Conservation (phyloP, 2,113 vertebrate species). For the Bos taurus region DNA sequence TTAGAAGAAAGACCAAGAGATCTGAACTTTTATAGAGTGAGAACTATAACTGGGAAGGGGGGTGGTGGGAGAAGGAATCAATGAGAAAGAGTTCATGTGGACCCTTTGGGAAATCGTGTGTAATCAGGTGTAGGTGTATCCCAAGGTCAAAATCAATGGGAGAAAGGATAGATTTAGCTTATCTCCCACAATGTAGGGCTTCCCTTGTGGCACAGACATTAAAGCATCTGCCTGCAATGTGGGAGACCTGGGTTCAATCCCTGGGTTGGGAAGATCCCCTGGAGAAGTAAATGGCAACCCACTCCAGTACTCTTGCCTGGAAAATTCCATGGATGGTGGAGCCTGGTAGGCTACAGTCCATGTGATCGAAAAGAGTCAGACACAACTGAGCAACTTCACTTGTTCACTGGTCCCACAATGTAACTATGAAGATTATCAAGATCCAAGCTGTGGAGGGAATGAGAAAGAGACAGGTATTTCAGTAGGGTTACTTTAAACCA, state of each 20-base stretch:
- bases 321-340: background rate
- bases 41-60: background rate
- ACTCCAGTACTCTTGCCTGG: background rate
- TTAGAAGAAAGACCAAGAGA: background rate
- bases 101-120: background rate
- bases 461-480: background rate
- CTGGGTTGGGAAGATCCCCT: background rate
- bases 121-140: accelerated
- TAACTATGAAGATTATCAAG: background rate
- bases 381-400: background rate
- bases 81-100: background rate
- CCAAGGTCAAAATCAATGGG: background rate
- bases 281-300: background rate
- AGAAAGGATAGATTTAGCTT: background rate
- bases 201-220: background rate
- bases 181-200: background rate
- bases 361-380: no score
- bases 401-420: background rate
- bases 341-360: background rate
- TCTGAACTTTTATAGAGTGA: background rate
- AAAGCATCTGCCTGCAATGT: background rate
- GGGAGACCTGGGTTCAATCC: background rate
- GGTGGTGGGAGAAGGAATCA: background rate
- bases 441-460: background rate
- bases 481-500: background rate